Evolutionary conservation across 1,140 invertebrate genomes (phyloP).

Genomic region (Hirudo medicinalis): DNA sequence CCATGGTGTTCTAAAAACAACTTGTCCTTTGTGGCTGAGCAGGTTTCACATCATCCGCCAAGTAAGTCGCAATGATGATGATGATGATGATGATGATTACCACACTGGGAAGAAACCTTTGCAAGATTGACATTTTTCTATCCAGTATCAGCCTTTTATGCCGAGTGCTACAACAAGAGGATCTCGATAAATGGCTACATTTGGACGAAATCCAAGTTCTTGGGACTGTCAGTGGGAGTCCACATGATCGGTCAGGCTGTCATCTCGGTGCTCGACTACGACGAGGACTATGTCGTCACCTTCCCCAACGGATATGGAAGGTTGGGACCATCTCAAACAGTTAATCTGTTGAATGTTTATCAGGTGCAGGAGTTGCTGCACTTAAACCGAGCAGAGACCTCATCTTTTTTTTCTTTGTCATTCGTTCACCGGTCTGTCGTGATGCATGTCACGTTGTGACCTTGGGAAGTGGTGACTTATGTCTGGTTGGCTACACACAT

Average conservation of each 20-base stretch:
- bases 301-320: constrained; percentile 48
- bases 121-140: background rate
- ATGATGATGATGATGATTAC: too few species aligned
- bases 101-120: too few species aligned
- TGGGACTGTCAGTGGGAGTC: constrained; percentile 47
- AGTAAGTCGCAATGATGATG: constrained; percentile 28
- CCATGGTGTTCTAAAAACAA: constrained; percentile 37
- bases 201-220: constrained; percentile 48
- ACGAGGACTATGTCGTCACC: constrained; percentile 45
- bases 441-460: too few species aligned
- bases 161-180: constrained; percentile 41
- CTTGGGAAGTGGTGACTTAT: too few species aligned
- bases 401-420: too few species aligned
- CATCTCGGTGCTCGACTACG: constrained; percentile 42
- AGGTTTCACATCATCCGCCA: constrained; percentile 43
- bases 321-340: constrained; percentile 23
- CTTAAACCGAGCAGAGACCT: too few species aligned
- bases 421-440: too few species aligned
- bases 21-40: constrained; percentile 40
- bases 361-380: too few species aligned
- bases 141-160: constrained; percentile 46
- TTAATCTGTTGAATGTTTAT: background rate
- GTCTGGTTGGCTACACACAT: too few species aligned
- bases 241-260: constrained; percentile 45
- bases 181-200: constrained; percentile 46